Percentiles rank a stretch among this genome's conserved stretches.
Conservation (phyloP, 2,888 invertebrate genomes). For the Cerastis rubricosa region DNA sequence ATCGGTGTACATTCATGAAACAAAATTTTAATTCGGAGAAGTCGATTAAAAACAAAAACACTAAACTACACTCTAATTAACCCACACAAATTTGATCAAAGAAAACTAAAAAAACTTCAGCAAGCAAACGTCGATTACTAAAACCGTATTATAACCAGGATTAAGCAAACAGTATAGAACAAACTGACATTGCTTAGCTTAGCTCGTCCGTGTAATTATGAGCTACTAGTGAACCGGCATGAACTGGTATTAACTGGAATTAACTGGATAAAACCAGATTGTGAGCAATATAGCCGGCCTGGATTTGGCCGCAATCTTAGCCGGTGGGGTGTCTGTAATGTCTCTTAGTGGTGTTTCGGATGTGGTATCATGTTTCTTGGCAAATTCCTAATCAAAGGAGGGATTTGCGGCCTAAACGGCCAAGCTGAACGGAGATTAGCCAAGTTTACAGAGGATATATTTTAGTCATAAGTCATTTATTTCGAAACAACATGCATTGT, state of each 20-base stretch:
- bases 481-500: too few relatives aligned
- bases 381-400: not conserved
- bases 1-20: too few relatives aligned
- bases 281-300: conserved; percentile 75
- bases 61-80: not conserved
- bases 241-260: conserved; percentile 73
- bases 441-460: not conserved
- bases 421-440: not conserved
- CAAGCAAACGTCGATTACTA: conserved; percentile 39
- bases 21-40: too few relatives aligned
- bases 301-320: conserved; percentile 75
- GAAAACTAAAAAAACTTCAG: conserved; percentile 34
- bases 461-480: too few relatives aligned
- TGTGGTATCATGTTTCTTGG: conserved; percentile 45
- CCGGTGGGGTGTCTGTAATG: conserved; percentile 50
- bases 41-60: not conserved
- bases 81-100: conserved; percentile 31
- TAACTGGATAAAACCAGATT: conserved; percentile 76
- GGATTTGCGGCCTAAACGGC: not conserved
- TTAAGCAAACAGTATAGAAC: conserved; percentile 52
- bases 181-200: conserved; percentile 61
- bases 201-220: conserved; percentile 66
- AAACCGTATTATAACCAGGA: conserved; percentile 52
- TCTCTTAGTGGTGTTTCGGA: conserved; percentile 34
- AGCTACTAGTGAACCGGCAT: conserved; percentile 67